A percentile compares a stretch with the other conserved stretches of the same genome.
phyloP scores from a whole-genome alignment of 2,888 invertebrate species.

The Erebia ligea region DNA sequence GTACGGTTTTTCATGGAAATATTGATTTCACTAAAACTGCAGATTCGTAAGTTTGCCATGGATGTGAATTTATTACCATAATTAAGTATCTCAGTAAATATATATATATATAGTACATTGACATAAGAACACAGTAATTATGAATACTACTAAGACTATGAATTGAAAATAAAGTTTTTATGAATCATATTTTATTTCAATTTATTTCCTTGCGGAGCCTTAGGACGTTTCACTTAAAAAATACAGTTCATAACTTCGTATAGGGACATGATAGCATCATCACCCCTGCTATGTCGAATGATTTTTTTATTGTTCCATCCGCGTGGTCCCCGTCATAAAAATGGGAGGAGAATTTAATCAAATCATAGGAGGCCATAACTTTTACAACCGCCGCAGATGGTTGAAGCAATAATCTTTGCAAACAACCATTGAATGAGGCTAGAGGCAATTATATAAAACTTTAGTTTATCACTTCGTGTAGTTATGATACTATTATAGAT shows the following conservation, averaged over 20 bases:
- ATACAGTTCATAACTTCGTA: background rate
- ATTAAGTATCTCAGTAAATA: too few species aligned
- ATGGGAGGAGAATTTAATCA: conserved; percentile 43
- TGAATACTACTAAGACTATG: too few species aligned
- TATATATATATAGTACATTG: too few species aligned
- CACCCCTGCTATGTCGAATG: conserved; percentile 32
- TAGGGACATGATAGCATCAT: background rate
- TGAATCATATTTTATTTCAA: too few species aligned
- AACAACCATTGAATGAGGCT: conserved; percentile 32
- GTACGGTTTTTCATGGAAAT: too few species aligned
- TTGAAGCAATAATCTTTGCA: conserved; percentile 41
- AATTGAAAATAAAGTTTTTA: too few species aligned
- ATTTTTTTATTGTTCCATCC: conserved; percentile 36
- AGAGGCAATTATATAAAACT: conserved; percentile 3
- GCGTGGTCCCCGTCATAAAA: conserved; percentile 39
- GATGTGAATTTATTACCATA: too few species aligned
- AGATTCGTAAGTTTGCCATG: too few species aligned
- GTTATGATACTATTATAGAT: too few species aligned
- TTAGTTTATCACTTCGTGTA: too few species aligned
- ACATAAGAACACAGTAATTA: too few species aligned
- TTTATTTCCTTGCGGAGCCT: background rate
- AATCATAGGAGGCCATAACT: conserved; percentile 45
- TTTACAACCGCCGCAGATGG: conserved; percentile 44
- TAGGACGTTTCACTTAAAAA: background rate
- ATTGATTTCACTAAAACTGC: too few species aligned